A percentile compares a stretch with the other conserved stretches of the same genome.
These are phyloP conservation scores for Proteles cristata DNA, from an alignment of 2,113 vertebrate species.

Conservation along the genomic window DNA sequence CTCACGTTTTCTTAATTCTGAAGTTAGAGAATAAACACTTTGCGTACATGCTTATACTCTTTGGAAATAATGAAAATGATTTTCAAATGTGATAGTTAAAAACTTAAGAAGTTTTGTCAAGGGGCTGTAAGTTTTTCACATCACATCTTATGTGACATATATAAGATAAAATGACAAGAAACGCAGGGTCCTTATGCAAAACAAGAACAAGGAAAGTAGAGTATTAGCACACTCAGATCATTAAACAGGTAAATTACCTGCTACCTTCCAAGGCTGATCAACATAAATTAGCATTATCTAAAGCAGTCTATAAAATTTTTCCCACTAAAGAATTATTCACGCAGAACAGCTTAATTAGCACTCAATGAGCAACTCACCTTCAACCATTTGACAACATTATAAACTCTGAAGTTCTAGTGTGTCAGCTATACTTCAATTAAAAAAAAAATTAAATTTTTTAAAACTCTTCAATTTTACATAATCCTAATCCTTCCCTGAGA, in stretches of 20 bases:
- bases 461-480: neutral
- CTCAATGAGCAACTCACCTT: neutral
- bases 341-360: neutral
- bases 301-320: neutral
- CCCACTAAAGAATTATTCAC: neutral
- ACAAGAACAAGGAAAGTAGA: neutral
- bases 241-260: neutral
- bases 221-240: neutral
- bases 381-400: neutral
- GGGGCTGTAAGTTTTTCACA: neutral
- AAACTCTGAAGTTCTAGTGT: neutral
- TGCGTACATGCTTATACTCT: neutral
- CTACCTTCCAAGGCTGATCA: neutral
- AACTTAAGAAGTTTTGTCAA: slow-evolving; percentile 19
- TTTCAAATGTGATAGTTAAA: slow-evolving; percentile 47
- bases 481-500: neutral
- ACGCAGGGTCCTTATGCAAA: neutral
- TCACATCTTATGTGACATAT: neutral
- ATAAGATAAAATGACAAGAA: neutral
- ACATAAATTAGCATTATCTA: neutral
- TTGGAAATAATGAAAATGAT: neutral
- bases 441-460: neutral
- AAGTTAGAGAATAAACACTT: neutral
- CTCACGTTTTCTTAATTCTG: neutral
- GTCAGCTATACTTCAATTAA: neutral